Evolutionary conservation across 1,140 invertebrate genomes (phyloP).

Genomic region (Bathynomus jamesi): DNA sequence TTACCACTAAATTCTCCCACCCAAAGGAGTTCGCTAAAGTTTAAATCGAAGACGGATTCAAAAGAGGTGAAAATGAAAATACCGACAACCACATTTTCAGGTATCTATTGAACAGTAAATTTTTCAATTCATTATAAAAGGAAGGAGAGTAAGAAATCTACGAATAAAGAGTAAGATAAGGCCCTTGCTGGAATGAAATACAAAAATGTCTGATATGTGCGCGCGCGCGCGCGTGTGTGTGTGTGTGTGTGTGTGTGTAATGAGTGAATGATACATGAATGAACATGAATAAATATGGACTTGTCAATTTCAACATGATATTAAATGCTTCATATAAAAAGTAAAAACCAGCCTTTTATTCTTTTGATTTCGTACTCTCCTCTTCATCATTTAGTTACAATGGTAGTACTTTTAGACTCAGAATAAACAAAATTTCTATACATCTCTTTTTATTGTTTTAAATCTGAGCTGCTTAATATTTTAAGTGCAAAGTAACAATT

Average conservation of each 20-base stretch:
- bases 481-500: too few relatives aligned
- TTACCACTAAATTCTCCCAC: too few relatives aligned
- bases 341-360: not conserved
- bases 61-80: too few relatives aligned
- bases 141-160: not conserved
- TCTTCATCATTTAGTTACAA: too few relatives aligned
- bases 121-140: not conserved
- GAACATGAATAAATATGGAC: not conserved
- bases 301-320: not conserved
- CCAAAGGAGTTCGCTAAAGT: too few relatives aligned
- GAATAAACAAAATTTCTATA: too few relatives aligned
- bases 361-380: not conserved
- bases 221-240: not conserved
- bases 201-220: not conserved
- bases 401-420: too few relatives aligned
- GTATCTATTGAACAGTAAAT: not conserved
- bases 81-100: not conserved
- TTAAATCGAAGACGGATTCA: too few relatives aligned
- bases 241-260: not conserved
- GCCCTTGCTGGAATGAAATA: not conserved
- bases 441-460: too few relatives aligned
- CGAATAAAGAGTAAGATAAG: not conserved
- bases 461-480: too few relatives aligned
- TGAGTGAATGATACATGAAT: not conserved
- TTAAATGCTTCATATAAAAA: not conserved